A percentile compares a stretch with the other conserved stretches of the same genome.
These are phyloP conservation scores for Cinclus mexicanus DNA, from an alignment of 2,113 vertebrate species.

Conservation along the genomic window DNA sequence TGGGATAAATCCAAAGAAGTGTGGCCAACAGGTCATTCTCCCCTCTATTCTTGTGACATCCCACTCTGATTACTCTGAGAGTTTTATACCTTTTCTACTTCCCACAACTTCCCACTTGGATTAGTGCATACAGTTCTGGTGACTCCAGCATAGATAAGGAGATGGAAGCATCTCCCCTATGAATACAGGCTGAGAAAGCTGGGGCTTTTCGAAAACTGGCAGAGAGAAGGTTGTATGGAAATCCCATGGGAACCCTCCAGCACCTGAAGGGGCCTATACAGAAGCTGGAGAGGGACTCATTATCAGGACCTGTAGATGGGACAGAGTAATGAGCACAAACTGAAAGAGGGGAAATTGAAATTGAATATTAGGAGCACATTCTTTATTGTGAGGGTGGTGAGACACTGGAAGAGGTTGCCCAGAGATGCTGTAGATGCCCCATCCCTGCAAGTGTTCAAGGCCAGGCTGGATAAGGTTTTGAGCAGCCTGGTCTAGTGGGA, in stretches of 20 bases:
- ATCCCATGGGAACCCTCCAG: background rate
- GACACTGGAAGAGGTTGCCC: background rate
- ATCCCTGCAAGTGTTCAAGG: background rate
- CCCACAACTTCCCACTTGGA: too few species aligned
- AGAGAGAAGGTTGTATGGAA: background rate
- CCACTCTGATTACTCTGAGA: background rate
- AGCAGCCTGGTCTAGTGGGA: background rate
- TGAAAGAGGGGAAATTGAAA: background rate
- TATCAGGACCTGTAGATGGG: background rate
- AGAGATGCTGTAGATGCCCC: background rate
- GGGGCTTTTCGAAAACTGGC: background rate
- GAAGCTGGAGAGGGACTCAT: background rate
- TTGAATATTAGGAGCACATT: background rate
- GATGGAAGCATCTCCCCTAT: background rate
- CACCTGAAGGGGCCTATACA: background rate
- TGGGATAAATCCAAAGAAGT: background rate
- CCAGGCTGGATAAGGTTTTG: background rate
- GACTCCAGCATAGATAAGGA: too few species aligned
- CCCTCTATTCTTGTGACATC: background rate
- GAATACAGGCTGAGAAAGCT: background rate
- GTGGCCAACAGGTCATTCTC: background rate
- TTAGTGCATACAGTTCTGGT: too few species aligned
- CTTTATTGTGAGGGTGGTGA: background rate
- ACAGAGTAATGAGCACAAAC: background rate
- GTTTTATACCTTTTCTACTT: too few species aligned